These are phyloP conservation scores for Conus canariensis DNA, from an alignment of 2,888 invertebrate genomes.

Conservation along the genomic window DNA sequence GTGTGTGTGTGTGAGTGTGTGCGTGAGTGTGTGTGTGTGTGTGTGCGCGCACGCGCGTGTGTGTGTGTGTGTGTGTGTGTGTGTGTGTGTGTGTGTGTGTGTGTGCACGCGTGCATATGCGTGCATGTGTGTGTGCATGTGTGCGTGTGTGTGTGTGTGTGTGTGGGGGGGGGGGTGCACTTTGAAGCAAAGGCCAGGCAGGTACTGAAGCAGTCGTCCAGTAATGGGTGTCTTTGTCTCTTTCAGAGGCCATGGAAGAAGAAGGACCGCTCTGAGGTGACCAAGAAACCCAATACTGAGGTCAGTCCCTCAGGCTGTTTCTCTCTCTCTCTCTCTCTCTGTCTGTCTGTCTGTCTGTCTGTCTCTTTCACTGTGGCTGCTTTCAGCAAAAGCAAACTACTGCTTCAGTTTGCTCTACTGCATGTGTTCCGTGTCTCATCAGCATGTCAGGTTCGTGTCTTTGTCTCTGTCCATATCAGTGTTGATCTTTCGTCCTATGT, in stretches of 20 bases:
- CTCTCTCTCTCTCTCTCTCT: background rate
- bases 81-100: background rate
- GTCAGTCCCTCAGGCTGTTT: conserved; percentile 46
- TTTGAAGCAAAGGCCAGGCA: background rate
- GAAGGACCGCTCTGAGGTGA: conserved; percentile 69
- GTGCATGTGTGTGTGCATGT: background rate
- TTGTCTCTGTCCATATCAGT: background rate
- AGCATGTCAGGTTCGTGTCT: background rate
- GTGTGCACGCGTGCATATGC: background rate
- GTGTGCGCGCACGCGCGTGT: background rate
- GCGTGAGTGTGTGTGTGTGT: background rate
- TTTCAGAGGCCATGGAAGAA: conserved; percentile 68
- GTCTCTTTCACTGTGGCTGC: background rate
- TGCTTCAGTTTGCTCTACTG: no score
- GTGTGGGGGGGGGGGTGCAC: background rate
- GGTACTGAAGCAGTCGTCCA: background rate
- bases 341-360: no score
- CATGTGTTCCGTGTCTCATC: background rate
- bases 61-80: conserved; percentile 1
- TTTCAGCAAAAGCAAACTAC: no score
- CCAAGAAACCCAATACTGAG: conserved; percentile 65
- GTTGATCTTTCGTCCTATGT: background rate
- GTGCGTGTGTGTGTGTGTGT: no score
- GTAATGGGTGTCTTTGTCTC: background rate
- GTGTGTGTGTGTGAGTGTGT: background rate